Evolutionary conservation across 2,888 invertebrate species (phyloP).

Genomic region (Hypercompe scribonia): DNA sequence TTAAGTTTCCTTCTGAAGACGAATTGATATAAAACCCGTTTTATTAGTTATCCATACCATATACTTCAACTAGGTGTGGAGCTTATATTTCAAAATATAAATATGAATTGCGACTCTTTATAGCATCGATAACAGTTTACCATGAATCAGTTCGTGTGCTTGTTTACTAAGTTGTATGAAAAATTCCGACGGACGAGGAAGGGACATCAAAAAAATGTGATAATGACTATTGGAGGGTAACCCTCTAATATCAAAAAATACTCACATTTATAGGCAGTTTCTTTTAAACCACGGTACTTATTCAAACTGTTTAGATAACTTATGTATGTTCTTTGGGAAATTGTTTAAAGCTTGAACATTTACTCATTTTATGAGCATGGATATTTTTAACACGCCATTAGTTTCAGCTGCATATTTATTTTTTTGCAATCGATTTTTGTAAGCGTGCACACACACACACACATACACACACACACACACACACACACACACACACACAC

Average conservation of each 20-base stretch:
- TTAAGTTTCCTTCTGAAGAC: not conserved
- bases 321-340: not conserved
- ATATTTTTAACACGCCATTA: no score
- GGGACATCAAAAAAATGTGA: not conserved
- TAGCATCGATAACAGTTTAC: constrained; percentile 6
- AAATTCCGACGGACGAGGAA: not conserved
- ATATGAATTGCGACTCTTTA: not conserved
- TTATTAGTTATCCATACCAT: not conserved
- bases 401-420: no score
- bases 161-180: not conserved
- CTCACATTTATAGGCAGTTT: not conserved
- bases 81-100: not conserved
- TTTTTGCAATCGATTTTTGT: no score
- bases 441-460: no score
- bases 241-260: not conserved
- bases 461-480: no score
- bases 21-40: not conserved
- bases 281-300: not conserved
- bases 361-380: not conserved
- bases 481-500: no score
- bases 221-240: not conserved
- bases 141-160: not conserved
- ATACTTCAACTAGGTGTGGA: not conserved
- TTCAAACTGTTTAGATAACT: not conserved
- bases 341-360: not conserved